phyloP scores from a whole-genome alignment of 2,888 invertebrate species.

The Eumacrocentrus americanus region DNA sequence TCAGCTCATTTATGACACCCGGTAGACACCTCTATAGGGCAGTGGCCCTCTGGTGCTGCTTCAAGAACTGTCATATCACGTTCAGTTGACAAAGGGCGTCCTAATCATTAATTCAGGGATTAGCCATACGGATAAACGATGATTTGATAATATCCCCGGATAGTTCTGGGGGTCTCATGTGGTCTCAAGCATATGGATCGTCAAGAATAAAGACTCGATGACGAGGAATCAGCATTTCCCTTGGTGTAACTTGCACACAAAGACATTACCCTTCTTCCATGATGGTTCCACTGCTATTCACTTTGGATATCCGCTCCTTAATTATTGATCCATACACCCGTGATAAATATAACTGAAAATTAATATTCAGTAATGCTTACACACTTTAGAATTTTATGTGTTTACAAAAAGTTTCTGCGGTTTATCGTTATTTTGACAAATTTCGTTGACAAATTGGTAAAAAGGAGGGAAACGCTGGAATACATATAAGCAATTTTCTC shows the following conservation, averaged over 20 bases:
- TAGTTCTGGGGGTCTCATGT: neutral
- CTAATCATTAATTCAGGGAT: conserved; percentile 61
- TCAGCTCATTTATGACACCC: conserved; percentile 25
- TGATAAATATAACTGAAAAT: no score
- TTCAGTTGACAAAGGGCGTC: conserved; percentile 47
- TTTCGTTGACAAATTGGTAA: conserved; percentile 50
- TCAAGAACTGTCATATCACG: conserved; percentile 57
- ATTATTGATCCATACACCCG: no score
- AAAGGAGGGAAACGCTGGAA: neutral
- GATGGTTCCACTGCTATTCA: no score
- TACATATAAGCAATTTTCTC: neutral
- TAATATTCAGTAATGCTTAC: no score
- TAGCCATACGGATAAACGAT: conserved; percentile 59
- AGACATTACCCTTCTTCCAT: no score
- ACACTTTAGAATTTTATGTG: no score
- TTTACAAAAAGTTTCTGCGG: no score
- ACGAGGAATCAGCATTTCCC: no score
- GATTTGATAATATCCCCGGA: conserved; percentile 59
- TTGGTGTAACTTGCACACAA: no score
- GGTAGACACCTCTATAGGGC: conserved; percentile 11
- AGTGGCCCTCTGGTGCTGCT: conserved; percentile 42
- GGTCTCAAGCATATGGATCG: no score
- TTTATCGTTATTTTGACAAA: neutral
- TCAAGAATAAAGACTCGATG: no score
- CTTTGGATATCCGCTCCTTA: no score